phyloP scores from a whole-genome alignment of 2,888 invertebrate genomes.

The Ceramica pisi region DNA sequence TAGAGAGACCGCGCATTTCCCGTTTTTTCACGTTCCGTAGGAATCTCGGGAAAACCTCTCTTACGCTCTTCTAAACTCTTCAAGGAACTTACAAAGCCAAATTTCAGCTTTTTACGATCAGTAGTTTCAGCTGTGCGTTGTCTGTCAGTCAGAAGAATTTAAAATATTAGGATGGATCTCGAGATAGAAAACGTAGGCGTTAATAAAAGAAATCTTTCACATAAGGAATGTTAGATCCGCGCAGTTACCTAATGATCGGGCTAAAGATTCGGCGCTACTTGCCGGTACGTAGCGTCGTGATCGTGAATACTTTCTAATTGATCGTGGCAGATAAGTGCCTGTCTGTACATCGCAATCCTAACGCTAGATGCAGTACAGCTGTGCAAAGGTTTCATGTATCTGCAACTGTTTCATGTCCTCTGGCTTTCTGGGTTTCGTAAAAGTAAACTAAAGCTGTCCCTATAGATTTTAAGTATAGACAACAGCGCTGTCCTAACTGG shows the following conservation, averaged over 20 bases:
- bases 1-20: too few species aligned
- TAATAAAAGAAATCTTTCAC: background rate
- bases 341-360: conserved; percentile 8
- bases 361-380: background rate
- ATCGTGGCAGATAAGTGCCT: conserved; percentile 47
- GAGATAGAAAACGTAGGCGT: conserved; percentile 1
- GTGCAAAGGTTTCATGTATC: background rate
- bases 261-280: conserved; percentile 35
- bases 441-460: background rate
- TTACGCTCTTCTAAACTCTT: too few species aligned
- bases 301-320: conserved; percentile 54
- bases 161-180: background rate
- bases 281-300: conserved; percentile 19
- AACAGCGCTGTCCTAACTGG: background rate
- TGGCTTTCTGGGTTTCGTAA: background rate
- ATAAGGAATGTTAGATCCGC: conserved; percentile 35
- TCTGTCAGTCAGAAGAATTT: too few species aligned
- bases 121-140: too few species aligned
- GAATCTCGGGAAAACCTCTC: too few species aligned
- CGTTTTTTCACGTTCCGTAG: too few species aligned
- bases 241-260: conserved; percentile 42
- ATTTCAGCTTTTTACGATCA: too few species aligned
- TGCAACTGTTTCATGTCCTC: background rate
- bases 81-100: too few species aligned
- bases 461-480: background rate